These are phyloP conservation scores for Gasteruption jaculator DNA, from an alignment of 2,888 invertebrate species.

Conservation along the genomic window DNA sequence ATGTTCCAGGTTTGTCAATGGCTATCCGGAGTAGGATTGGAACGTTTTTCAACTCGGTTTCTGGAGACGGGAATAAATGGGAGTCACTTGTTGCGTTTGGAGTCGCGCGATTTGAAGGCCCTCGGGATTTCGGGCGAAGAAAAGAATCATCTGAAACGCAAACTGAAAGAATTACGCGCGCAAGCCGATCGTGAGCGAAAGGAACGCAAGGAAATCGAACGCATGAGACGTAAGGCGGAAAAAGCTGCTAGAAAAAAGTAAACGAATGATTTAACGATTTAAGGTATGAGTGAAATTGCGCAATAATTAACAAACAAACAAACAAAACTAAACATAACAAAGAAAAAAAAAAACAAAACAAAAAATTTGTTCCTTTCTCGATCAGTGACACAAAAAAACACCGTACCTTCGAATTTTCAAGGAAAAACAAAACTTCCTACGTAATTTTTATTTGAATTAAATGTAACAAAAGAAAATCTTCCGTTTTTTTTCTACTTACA, in stretches of 20 bases:
- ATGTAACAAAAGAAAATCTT: no score
- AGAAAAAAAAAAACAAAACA: no score
- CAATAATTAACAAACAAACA: no score
- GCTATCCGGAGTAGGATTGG: constrained; percentile 76
- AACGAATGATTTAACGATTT: no score
- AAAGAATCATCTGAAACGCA: constrained; percentile 77
- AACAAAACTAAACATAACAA: no score
- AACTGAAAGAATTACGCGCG: constrained; percentile 76
- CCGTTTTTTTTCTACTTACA: no score
- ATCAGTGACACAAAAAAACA: no score
- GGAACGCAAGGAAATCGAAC: constrained; percentile 77
- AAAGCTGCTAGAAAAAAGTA: constrained; percentile 65
- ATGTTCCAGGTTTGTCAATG: constrained; percentile 80
- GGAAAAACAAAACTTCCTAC: no score
- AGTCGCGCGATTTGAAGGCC: constrained; percentile 88
- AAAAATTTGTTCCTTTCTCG: no score
- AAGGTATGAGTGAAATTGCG: no score
- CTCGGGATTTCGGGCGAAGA: constrained; percentile 76
- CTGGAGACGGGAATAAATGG: constrained; percentile 88
- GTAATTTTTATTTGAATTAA: no score
- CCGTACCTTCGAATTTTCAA: no score
- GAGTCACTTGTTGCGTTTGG: constrained; percentile 76
- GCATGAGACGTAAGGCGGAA: constrained; percentile 81
- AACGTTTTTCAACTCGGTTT: constrained; percentile 83
- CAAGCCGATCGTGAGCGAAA: constrained; percentile 80